Evolutionary conservation across 1,140 invertebrate species (phyloP), one percentile per base, ranked within the genome.

Genomic region (Leucophenga varia): DNA sequence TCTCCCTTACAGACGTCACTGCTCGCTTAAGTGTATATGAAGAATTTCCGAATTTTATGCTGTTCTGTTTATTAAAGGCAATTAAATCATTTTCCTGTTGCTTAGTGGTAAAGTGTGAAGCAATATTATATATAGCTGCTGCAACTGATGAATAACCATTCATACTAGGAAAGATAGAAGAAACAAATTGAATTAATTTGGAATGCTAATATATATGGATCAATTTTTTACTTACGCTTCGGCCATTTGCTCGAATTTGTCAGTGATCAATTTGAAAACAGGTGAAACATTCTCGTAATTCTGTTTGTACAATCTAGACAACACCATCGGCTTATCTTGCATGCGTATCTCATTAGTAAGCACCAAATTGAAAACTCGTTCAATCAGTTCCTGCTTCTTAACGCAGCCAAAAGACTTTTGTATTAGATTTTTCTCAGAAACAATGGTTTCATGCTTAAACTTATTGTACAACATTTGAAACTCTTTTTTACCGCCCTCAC

Each of bases 381-480:
- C 32, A 76, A 55, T 7, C 81, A 61, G 35, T 74, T 22, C 42
- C 8, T 61, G 45, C 49, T 81, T 63, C 3, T 60, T 65, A 1
- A 81, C 78, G 47, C 83, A 85, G 12, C 80, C 80, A 7, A 83
- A 72, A 1, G 76, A n/a, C n/a, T n/a, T n/a, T n/a, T 85, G 64
- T 65, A 86, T 79, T 3, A 80, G 76, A 1, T 79, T 54, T 61
- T 80, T 77, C 53, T 85, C 82, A 28, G 75, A 76, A 2, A 79
- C 71, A n/a, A 82, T 59, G 7, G 77, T 76, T 54, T 78, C 75
- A 3, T 47, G 49, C 16, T 65, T 51, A 57, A 79, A 82, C 42
- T 77, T 73, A 2, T 74, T 54, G 73, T 79, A 83, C 39, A 84
- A 70, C 18, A 56, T 73, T n/a, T 79, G 49, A 54, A 79, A 84